Percentiles rank a stretch among this genome's conserved stretches.
phyloP scores from a whole-genome alignment of 2,888 invertebrate species.

The Thumatha senex region DNA sequence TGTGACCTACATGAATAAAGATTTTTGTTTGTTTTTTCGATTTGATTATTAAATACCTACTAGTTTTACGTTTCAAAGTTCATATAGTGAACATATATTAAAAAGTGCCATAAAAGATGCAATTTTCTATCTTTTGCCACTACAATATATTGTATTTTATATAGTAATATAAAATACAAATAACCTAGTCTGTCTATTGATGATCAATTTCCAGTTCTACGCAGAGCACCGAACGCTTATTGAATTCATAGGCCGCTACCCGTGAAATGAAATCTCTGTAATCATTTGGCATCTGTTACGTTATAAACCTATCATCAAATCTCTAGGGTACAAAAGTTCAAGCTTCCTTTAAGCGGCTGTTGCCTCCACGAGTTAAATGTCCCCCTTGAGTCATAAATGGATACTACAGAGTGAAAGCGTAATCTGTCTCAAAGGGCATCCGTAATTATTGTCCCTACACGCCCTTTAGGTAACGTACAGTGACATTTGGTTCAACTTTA shows the following conservation, averaged over 20 bases:
- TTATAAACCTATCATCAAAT: conserved; percentile 1
- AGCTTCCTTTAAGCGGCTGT: conserved; percentile 8
- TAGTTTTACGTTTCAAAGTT: too few species aligned
- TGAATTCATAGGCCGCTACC: background rate
- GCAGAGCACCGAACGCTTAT: background rate
- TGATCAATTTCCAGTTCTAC: background rate
- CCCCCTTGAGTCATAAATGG: conserved; percentile 13
- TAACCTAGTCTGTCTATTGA: too few species aligned
- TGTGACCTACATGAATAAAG: too few species aligned
- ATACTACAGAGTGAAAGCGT: conserved; percentile 19
- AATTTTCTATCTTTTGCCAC: too few species aligned
- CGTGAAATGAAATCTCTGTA: background rate
- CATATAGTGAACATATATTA: too few species aligned
- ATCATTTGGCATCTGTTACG: background rate
- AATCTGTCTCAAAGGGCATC: conserved; percentile 30
- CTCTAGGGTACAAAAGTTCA: conserved; percentile 11
- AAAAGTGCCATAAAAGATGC: too few species aligned
- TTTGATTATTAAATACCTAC: too few species aligned
- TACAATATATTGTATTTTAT: too few species aligned
- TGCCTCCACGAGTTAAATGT: conserved; percentile 15
- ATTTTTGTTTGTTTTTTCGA: too few species aligned
- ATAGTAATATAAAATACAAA: too few species aligned
- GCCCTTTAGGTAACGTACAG: conserved; percentile 8
- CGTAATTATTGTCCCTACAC: conserved; percentile 22
- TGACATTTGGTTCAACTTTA: conserved; percentile 16